Percentiles rank a stretch among this genome's conserved stretches.
Evolutionary conservation across 1,140 invertebrate genomes (phyloP).

Genomic region (Apis mellifera): Amel_HAv3.1 CM009943.2:5616501-5617000

Average conservation of each 20-base stretch:
- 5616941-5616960: neutral
- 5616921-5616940: neutral
- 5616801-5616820: slow-evolving; percentile 28
- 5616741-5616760: neutral
- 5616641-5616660: too few relatives aligned
- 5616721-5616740: neutral
- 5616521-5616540: neutral
- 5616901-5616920: slow-evolving; percentile 36
- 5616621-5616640: neutral
- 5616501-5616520: neutral
- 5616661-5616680: neutral
- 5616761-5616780: slow-evolving; percentile 16
- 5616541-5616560: neutral
- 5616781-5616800: slow-evolving; percentile 37
- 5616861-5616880: slow-evolving; percentile 5
- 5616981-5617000: neutral
- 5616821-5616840: slow-evolving; percentile 47
- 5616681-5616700: neutral
- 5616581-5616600: neutral
- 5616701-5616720: neutral
- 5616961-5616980: neutral
- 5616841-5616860: slow-evolving; percentile 29
- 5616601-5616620: too few relatives aligned
- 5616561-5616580: neutral
- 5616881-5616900: neutral